phyloP scores from a whole-genome alignment of 2,888 invertebrate genomes.

The Oxycera nigricornis region DNA sequence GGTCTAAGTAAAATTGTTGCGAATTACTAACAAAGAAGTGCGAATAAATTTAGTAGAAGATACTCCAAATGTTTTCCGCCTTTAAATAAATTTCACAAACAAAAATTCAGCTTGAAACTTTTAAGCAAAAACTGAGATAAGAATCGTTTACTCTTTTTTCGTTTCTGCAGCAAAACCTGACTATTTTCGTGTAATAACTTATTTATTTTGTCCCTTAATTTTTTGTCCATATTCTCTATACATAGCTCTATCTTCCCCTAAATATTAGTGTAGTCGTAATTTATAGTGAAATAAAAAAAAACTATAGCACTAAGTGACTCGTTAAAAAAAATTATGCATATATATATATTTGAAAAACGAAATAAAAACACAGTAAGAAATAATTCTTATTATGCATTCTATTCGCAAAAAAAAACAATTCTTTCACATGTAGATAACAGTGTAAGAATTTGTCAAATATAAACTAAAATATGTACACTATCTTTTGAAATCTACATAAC shows the following conservation, averaged over 20 bases:
- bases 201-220: conserved; percentile 10
- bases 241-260: neutral
- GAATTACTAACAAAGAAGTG: neutral
- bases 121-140: neutral
- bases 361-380: neutral
- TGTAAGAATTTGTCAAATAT: too few relatives aligned
- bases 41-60: neutral
- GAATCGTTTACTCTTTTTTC: neutral
- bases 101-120: too few relatives aligned
- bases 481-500: too few relatives aligned
- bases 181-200: conserved; percentile 16
- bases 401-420: neutral
- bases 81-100: neutral
- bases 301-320: conserved; percentile 29
- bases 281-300: conserved; percentile 30
- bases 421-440: too few relatives aligned
- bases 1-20: neutral
- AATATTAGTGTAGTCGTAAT: conserved; percentile 26
- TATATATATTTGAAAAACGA: neutral
- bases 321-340: conserved; percentile 11
- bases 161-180: neutral
- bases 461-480: too few relatives aligned
- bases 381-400: conserved; percentile 16
- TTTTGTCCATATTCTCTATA: neutral
- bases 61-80: neutral